Conservation (phyloP, 2,113 vertebrate species). For the Lethenteron reissneri region DNA sequence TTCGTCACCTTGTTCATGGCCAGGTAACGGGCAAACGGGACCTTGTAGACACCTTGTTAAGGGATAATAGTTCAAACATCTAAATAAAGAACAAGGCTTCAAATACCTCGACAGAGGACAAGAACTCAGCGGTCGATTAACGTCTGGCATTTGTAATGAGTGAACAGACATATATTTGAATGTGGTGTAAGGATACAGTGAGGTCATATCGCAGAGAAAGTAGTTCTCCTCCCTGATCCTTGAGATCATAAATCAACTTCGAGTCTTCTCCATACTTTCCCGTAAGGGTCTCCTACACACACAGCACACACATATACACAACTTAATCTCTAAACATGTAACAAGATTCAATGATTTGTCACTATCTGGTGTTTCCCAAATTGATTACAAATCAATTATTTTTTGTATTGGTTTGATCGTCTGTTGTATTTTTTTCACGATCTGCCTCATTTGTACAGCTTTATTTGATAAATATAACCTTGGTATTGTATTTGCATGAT, state of each 20-base stretch:
- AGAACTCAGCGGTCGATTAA: no score
- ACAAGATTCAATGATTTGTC: no score
- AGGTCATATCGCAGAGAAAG: slow-evolving; percentile 84
- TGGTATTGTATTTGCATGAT: no score
- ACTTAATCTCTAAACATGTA: no score
- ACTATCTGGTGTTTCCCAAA: no score
- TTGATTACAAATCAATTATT: no score
- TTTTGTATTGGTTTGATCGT: no score
- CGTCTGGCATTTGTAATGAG: neutral
- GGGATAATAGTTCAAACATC: slow-evolving; percentile 15
- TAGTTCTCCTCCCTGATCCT: slow-evolving; percentile 87
- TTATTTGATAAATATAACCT: no score
- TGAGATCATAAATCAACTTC: slow-evolving; percentile 89
- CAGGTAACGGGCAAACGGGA: slow-evolving; percentile 77
- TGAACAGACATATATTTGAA: neutral
- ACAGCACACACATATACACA: no score
- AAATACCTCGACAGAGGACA: no score
- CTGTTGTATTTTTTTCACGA: no score
- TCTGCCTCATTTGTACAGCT: no score
- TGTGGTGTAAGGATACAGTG: slow-evolving; percentile 47
- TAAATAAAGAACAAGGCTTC: neutral
- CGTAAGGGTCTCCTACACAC: slow-evolving; percentile 52
- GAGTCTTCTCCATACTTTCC: slow-evolving; percentile 96
- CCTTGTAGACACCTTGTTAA: slow-evolving; percentile 33
- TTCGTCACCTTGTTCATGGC: slow-evolving; percentile 87